Evolutionary conservation across 2,888 invertebrate genomes (phyloP).

Genomic region (Iselma pallidipennis): DNA sequence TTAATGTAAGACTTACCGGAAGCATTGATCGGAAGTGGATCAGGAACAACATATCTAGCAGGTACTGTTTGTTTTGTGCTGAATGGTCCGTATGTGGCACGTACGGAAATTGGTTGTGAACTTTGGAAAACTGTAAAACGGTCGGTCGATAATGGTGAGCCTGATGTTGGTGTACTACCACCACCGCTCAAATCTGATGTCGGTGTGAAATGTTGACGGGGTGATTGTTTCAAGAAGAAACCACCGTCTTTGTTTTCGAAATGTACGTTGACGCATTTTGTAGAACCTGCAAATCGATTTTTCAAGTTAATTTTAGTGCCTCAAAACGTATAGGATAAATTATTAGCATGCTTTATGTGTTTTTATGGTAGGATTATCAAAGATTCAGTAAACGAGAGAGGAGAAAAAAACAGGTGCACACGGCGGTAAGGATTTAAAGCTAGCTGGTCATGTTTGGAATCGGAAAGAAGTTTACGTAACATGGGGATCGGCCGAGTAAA

Average conservation of each 20-base stretch:
- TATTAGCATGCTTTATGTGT: background rate
- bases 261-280: slow-evolving; percentile 81
- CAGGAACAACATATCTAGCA: slow-evolving; percentile 85
- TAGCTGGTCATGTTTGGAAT: background rate
- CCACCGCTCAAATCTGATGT: slow-evolving; percentile 25
- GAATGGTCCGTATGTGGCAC: slow-evolving; percentile 93
- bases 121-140: slow-evolving; percentile 91
- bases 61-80: slow-evolving; percentile 94
- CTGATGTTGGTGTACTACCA: slow-evolving; percentile 54
- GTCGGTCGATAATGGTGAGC: slow-evolving; percentile 79
- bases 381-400: background rate
- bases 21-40: slow-evolving; percentile 63
- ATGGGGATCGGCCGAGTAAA: too few relatives aligned
- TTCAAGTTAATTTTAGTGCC: too few relatives aligned
- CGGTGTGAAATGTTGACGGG: slow-evolving; percentile 68
- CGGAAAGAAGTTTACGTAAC: background rate
- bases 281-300: slow-evolving; percentile 66
- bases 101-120: slow-evolving; percentile 86
- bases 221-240: slow-evolving; percentile 84
- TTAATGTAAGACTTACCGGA: slow-evolving; percentile 41
- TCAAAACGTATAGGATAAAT: too few relatives aligned
- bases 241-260: slow-evolving; percentile 91
- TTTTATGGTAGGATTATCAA: background rate
- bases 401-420: background rate
- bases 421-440: background rate